Evolutionary conservation across 2,888 invertebrate genomes (phyloP).

Genomic region (Mimachlamys varia): DNA sequence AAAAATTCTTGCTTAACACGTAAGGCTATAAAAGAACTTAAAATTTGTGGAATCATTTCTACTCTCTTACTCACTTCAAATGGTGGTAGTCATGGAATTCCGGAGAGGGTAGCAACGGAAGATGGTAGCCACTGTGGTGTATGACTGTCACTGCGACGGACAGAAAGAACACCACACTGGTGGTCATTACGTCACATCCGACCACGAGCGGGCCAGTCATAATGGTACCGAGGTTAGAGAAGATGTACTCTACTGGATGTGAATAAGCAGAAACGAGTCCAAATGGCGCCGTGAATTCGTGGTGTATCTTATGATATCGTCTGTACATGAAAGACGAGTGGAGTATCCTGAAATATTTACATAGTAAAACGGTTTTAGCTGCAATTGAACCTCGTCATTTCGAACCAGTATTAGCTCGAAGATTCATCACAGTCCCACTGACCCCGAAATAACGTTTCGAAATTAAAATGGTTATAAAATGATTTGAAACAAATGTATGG

Average conservation of each 20-base stretch:
- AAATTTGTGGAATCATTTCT: too few species aligned
- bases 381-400: too few species aligned
- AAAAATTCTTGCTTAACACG: too few species aligned
- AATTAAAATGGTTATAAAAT: too few species aligned
- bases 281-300: slow-evolving; percentile 93
- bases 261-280: slow-evolving; percentile 91
- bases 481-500: too few species aligned
- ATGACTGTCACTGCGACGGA: slow-evolving; percentile 91
- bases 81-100: slow-evolving; percentile 95
- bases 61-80: slow-evolving; percentile 85
- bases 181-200: slow-evolving; percentile 84
- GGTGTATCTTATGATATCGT: slow-evolving; percentile 92
- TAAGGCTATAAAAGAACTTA: too few species aligned
- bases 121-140: slow-evolving; percentile 92
- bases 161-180: slow-evolving; percentile 88
- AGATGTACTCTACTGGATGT: slow-evolving; percentile 89
- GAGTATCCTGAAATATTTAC: slow-evolving; percentile 85
- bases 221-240: slow-evolving; percentile 90
- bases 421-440: too few species aligned
- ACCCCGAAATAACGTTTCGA: too few species aligned
- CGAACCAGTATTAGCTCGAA: too few species aligned
- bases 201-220: slow-evolving; percentile 85
- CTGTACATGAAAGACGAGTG: slow-evolving; percentile 90
- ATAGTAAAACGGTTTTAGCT: slow-evolving; percentile 32
- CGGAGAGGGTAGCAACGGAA: slow-evolving; percentile 92